These are phyloP conservation scores for Drosophila neocordata DNA, from an alignment of 1,140 invertebrate genomes.

Conservation along the genomic window DNA sequence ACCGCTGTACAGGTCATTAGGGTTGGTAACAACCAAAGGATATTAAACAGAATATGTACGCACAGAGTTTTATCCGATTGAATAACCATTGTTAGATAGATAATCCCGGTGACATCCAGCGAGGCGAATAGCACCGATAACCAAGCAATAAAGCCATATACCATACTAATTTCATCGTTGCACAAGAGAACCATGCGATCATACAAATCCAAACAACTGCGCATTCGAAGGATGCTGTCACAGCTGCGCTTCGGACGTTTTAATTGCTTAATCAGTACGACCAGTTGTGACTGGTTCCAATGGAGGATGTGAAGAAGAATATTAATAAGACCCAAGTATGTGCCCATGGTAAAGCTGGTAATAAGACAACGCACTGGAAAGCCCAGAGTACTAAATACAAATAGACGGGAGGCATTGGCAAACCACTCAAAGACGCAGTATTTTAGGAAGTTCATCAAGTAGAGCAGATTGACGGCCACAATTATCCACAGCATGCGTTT, in stretches of 20 bases:
- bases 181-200: constrained; percentile 63
- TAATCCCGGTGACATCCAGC: constrained; percentile 53
- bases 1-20: constrained; percentile 46
- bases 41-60: constrained; percentile 8
- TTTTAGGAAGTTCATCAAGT: constrained; percentile 44
- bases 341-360: constrained; percentile 60
- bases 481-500: constrained; percentile 43
- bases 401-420: constrained; percentile 20
- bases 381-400: constrained; percentile 49
- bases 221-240: constrained; percentile 28
- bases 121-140: constrained; percentile 55
- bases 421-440: constrained; percentile 38
- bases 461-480: constrained; percentile 37
- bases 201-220: constrained; percentile 53
- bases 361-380: constrained; percentile 61
- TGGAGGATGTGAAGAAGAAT: constrained; percentile 40
- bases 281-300: constrained; percentile 46
- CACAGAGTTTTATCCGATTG: background rate
- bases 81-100: constrained; percentile 53
- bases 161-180: constrained; percentile 58
- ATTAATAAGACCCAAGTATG: constrained; percentile 59
- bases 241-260: constrained; percentile 34
- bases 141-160: constrained; percentile 62
- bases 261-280: constrained; percentile 21
- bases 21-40: constrained; percentile 61